Percentiles rank a stretch among this genome's conserved stretches.
phyloP scores from a whole-genome alignment of 2,797 vertebrate genomes.

The Mionectes olivaceus region DNA sequence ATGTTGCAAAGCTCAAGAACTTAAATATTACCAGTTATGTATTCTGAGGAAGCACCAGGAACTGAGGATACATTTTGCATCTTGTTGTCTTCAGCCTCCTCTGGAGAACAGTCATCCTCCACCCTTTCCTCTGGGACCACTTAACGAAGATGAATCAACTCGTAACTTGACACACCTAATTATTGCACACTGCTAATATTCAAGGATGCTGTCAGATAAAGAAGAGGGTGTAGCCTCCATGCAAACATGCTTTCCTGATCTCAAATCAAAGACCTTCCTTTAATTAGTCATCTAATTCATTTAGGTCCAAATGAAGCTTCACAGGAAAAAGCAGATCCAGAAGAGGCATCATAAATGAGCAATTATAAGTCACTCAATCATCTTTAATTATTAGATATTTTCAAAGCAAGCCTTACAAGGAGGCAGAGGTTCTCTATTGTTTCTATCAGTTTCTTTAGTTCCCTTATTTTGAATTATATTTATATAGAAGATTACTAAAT shows the following conservation, averaged over 20 bases:
- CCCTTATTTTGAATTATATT: not conserved
- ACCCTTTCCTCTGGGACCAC: not conserved
- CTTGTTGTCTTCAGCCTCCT: not conserved
- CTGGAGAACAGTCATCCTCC: not conserved
- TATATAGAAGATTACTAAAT: not conserved
- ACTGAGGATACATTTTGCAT: not conserved
- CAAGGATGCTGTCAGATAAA: constrained; percentile 44
- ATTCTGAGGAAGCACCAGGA: not conserved
- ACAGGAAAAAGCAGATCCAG: constrained; percentile 31
- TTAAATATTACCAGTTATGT: not conserved
- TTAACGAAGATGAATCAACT: constrained; percentile 31
- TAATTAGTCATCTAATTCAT: constrained; percentile 43
- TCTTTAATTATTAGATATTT: constrained; percentile 28
- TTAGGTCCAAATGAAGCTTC: constrained; percentile 16
- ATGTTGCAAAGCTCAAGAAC: not conserved
- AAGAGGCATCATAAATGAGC: constrained; percentile 40
- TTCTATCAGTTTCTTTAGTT: not conserved
- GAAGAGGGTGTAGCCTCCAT: constrained; percentile 4
- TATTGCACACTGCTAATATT: not conserved
- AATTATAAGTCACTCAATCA: constrained; percentile 12
- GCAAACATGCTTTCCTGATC: not conserved
- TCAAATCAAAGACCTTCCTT: constrained; percentile 6
- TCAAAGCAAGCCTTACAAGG: not conserved
- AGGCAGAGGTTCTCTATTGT: not conserved
- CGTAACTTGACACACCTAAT: not conserved